Evolutionary conservation across 2,113 vertebrate species (phyloP), one percentile per base, ranked within the genome.

Genomic region (Ia io): DNA sequence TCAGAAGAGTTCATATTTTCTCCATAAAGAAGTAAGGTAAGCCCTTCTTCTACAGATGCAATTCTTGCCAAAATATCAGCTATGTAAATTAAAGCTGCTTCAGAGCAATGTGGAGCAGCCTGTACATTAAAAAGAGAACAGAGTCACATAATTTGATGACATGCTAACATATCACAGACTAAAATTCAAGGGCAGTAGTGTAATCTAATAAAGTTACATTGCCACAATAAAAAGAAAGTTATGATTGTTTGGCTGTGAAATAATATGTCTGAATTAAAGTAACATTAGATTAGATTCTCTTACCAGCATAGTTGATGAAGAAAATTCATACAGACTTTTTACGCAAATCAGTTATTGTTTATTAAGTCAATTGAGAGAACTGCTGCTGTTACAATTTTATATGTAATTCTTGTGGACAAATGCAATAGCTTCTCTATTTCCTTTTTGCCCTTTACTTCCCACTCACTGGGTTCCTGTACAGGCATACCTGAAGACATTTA

Each of bases 31-130:
- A 99, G 98, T 74, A 99, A 95, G 25, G 96, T 97, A 97, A 99
- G 99, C 86, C 99, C 99, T 97, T 98, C 98, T 94, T 99, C 99
- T 1, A 98, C 98, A 97, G 98, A 98, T 69, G 99, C 99, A 92
- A 99, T 99, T 92, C 98, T 99, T 95, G 99, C 98, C 97, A 99
- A 98, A 94, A 99, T 98, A 97, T 99, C 99, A 76, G 99, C 99
- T 92, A 99, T 96, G 88, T 99, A 98, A 96, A 98, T 99, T 97
- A 99, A 97, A 42, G 99, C 98, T 25, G 96, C 98, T 98, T 98
- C 99, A 69, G 98, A 98, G 94, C 97, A 99, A 93, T 98, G 98
- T 95, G 99, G 92, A 98, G 97, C 91, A 37, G 94, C 77, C 99
- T 99, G 96, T 71, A 92, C 74, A 85, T 63, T 83, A 96, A 42